These are phyloP conservation scores for Agrenia bidenticulata DNA, from an alignment of 2,888 invertebrate species.

Conservation along the genomic window DNA sequence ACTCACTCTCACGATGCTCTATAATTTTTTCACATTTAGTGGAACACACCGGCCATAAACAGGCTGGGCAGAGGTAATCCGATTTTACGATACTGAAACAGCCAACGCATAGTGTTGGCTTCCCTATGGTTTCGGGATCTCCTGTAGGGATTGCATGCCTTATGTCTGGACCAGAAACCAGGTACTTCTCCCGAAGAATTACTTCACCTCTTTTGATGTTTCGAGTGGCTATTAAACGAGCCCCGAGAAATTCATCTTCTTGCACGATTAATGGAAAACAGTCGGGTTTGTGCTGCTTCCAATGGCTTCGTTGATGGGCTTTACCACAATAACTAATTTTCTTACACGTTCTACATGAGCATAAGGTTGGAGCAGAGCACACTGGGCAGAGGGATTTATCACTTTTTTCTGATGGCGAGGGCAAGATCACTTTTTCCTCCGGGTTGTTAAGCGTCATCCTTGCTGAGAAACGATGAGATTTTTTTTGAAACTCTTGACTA, in stretches of 20 bases:
- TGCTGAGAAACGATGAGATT: no score
- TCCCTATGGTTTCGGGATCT: background rate
- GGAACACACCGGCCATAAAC: slow-evolving; percentile 48
- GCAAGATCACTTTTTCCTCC: background rate
- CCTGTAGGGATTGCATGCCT: background rate
- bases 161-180: slow-evolving; percentile 36
- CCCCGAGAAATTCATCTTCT: slow-evolving; percentile 32
- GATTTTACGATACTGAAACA: slow-evolving; percentile 28
- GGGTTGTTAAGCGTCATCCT: background rate
- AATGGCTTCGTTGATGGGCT: slow-evolving; percentile 45
- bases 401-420: slow-evolving; percentile 16
- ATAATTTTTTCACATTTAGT: slow-evolving; percentile 36
- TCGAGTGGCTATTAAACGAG: slow-evolving; percentile 45
- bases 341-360: slow-evolving; percentile 33
- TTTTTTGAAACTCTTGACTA: no score
- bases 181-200: slow-evolving; percentile 45
- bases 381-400: slow-evolving; percentile 16
- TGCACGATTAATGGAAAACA: slow-evolving; percentile 45
- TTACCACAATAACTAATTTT: slow-evolving; percentile 33
- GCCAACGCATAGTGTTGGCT: slow-evolving; percentile 34
- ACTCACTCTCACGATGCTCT: slow-evolving; percentile 38
- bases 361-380: slow-evolving; percentile 28
- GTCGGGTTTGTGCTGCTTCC: slow-evolving; percentile 42
- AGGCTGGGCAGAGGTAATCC: slow-evolving; percentile 39
- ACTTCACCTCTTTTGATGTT: slow-evolving; percentile 45